These are phyloP conservation scores for Lithophane leautieri DNA, from an alignment of 2,888 invertebrate genomes.

Conservation along the genomic window DNA sequence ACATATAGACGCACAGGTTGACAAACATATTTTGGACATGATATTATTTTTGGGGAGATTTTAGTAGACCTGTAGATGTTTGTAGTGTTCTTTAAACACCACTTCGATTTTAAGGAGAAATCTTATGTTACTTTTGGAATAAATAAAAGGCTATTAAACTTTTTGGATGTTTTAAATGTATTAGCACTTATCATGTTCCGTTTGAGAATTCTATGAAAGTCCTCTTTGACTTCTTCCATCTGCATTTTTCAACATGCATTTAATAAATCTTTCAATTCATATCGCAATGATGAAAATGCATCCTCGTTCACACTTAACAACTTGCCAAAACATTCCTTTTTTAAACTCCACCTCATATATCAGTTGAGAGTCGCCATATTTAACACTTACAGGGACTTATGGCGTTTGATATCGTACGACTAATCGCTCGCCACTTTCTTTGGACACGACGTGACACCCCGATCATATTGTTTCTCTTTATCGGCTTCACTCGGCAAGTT, in stretches of 20 bases:
- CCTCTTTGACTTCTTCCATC: not conserved
- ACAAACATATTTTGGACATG: not conserved
- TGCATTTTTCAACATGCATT: slow-evolving; percentile 7
- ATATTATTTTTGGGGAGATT: not conserved
- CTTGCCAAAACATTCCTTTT: slow-evolving; percentile 47
- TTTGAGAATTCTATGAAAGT: not conserved
- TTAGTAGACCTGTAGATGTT: not conserved
- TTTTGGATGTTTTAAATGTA: not conserved
- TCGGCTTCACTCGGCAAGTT: slow-evolving; percentile 59
- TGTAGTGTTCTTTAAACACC: not conserved
- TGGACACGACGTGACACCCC: slow-evolving; percentile 58
- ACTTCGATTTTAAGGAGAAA: too few relatives aligned
- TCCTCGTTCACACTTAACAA: slow-evolving; percentile 20
- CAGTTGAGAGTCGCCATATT: slow-evolving; percentile 73
- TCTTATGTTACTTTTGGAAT: not conserved
- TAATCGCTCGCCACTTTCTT: slow-evolving; percentile 73
- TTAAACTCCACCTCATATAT: slow-evolving; percentile 63
- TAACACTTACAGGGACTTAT: slow-evolving; percentile 78
- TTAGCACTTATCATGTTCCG: too few relatives aligned
- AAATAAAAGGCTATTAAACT: not conserved
- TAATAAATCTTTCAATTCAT: slow-evolving; percentile 46
- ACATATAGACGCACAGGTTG: not conserved
- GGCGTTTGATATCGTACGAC: slow-evolving; percentile 78
- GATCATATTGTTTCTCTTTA: slow-evolving; percentile 64
- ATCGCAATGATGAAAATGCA: slow-evolving; percentile 43